Percentiles rank a stretch among this genome's conserved stretches.
Conservation (phyloP, 1,140 invertebrate genomes). For the Plodia interpunctella region DNA sequence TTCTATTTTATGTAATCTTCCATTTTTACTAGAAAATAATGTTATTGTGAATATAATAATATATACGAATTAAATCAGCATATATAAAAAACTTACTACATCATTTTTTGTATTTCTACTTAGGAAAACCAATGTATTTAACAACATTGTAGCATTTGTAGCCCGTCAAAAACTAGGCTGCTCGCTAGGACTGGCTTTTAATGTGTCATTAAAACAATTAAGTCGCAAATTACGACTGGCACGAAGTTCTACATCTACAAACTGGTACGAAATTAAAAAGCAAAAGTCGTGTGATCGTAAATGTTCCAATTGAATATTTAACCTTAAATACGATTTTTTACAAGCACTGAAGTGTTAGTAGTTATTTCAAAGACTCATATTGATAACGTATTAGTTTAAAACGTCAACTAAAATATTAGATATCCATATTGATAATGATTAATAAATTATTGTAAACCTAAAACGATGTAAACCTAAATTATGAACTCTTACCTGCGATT, state of each 20-base stretch:
- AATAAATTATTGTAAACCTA: no score
- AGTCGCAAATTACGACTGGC: conserved; percentile 16
- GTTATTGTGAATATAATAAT: no score
- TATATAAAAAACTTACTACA: no score
- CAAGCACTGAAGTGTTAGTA: no score
- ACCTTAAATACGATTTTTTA: neutral
- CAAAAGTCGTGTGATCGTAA: neutral
- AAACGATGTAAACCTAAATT: neutral
- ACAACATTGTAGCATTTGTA: neutral
- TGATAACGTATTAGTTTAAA: no score
- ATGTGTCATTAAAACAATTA: conserved; percentile 21
- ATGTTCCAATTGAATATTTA: neutral
- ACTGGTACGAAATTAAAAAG: conserved; percentile 10
- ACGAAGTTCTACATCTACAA: conserved; percentile 14
- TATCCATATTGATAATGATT: no score
- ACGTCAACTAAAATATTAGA: no score
- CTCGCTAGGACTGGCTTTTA: conserved; percentile 13
- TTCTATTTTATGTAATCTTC: neutral
- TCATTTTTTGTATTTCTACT: no score
- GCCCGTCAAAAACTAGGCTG: neutral
- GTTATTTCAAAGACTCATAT: no score
- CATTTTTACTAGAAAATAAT: neutral
- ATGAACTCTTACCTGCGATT: conserved; percentile 65
- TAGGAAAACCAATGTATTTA: no score
- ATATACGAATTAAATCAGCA: no score